Evolutionary conservation across 2,113 vertebrate genomes (phyloP), one percentile per base, ranked within the genome.

Genomic region (Arizona elegans): DNA sequence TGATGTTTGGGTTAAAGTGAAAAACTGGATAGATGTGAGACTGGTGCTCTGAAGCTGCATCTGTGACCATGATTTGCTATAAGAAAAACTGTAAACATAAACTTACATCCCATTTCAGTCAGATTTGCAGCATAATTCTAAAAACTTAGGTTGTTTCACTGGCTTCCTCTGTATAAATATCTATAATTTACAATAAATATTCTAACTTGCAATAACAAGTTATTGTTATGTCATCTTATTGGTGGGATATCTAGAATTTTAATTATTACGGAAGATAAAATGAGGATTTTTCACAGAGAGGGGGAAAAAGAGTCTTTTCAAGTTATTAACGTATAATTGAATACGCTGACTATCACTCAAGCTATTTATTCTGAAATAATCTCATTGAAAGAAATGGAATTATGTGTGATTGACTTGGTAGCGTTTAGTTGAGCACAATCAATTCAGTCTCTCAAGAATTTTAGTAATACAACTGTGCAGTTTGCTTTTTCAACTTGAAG

Each of bases 331-430:
- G 23, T 56, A 33, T 62, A 90, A 81, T 81, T 3, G 56, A 24
- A 86, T 86, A 26, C 9, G 87, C 86, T 93, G 43, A 43, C n/a
- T 62, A 93, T 33, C n/a, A 58, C 21, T 50, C 24, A 58, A 47
- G 53, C 81, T 90, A 33, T 86, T 93, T 90, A 62, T 81, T 90
- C 56, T 93, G 26, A 90, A 62, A 86, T 93, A 54, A 33, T 65
- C 89, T 90, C 23, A 65, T 55, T 92, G 65, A 86, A 93, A 90
- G 55, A 85, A 92, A 90, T 87, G 17, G 55, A 12, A 93, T 93
- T 62, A 93, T 52, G 86, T 93, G 3, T 81, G 75, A 81, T 23
- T 93, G 75, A 65, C 15, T 62, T 23, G n/a, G 53, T 62, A 62
- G 47, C 81, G 54, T 86, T 50, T 87, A 52, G 54, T 43, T 50